Conservation (phyloP, 2,797 vertebrate genomes). For the Xiphorhynchus erythropygius region DNA sequence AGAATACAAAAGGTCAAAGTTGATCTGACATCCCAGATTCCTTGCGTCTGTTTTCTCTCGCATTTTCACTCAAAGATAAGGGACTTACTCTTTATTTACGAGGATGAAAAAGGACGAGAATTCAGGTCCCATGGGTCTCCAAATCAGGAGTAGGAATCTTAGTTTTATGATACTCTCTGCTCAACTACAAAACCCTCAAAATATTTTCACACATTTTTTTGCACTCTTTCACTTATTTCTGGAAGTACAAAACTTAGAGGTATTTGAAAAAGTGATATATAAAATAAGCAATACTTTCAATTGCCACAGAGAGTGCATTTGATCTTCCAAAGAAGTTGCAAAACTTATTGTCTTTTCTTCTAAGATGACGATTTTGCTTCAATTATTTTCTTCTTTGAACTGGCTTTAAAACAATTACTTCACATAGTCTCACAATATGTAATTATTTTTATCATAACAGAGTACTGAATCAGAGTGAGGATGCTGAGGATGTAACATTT, state of each 20-base stretch:
- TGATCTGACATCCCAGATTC: not conserved
- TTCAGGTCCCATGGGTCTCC: not conserved
- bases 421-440: not conserved
- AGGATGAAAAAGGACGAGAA: not conserved
- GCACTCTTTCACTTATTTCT: not conserved
- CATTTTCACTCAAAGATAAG: conserved; percentile 20
- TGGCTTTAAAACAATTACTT: not conserved
- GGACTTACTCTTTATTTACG: not conserved
- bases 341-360: not conserved
- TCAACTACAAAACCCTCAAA: not conserved
- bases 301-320: not conserved
- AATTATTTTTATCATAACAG: not conserved
- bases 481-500: not conserved
- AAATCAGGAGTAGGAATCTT: not conserved
- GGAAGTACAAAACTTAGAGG: not conserved
- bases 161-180: not conserved
- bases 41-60: not conserved
- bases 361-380: not conserved
- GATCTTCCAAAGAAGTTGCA: not conserved
- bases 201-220: not conserved
- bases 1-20: not conserved
- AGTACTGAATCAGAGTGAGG: not conserved
- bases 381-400: not conserved
- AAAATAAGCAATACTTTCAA: not conserved
- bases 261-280: not conserved